Base-by-base conservation (phyloP, 2,113 vertebrate species). In the Glaucidium brasilianum region DNA sequence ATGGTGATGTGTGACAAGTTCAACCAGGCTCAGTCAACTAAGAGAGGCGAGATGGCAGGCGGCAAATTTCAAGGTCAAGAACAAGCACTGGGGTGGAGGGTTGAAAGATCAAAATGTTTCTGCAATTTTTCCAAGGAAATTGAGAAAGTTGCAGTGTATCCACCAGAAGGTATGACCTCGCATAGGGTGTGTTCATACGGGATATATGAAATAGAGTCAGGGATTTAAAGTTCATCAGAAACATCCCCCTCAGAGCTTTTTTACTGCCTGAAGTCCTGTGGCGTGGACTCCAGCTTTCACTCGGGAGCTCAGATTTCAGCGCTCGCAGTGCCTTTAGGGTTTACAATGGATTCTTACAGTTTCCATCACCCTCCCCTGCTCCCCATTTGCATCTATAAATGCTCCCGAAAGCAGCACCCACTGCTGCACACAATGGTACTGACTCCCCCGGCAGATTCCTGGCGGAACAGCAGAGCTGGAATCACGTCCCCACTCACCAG, bases 101-200 rank as follows among this genome's bases (percentile, higher is more conserved):
- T 34, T 25, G 47, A 55, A n/a, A 77, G 32, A 53, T 5, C 10
- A 37, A 56, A 45, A 64, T 0, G 1, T 35, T 67, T 19, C 43
- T 27, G 52, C 18, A 3, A 0, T 67, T 53, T 62, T 45, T n/a
- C 32, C 11, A 12, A 12, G 32, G 43, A 22, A 47, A 5, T 0
- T 0, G 41, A 55, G 58, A 11, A 64, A 29, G 29, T 20, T 32
- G 83, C 5, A 4, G 81, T 0, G 53, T 55, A 16, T 8, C 7
- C 69, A 2, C 11, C 1, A 3, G 27, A 4, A 0, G 25, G 35
- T n/a, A 6, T 0, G 9, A 3, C 21, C 66, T 37, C 1, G 10
- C 32, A 0, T 3, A 1, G 2, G 22, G 12, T 1, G 25, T 25
- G 60, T 7, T 81, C 32, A 0, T 19, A 27, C 0, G 5, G 63